Evolutionary conservation across 2,888 invertebrate genomes (phyloP).

Genomic region (Nomada flava): DNA sequence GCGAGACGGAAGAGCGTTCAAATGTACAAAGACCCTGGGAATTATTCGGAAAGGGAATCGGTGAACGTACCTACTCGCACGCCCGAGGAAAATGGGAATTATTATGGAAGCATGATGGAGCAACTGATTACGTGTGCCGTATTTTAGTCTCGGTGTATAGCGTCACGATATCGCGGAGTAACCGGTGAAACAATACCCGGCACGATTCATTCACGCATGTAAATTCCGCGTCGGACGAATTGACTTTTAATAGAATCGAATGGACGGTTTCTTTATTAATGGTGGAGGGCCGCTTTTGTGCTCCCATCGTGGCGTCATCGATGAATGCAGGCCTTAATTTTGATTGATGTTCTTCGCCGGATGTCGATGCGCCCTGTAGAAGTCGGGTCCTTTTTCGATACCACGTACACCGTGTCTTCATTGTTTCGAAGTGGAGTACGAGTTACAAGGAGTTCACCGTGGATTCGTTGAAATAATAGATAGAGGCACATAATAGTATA

Average conservation of each 20-base stretch:
- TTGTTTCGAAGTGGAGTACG: constrained; percentile 31
- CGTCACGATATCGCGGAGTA: background rate
- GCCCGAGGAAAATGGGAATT: constrained; percentile 1
- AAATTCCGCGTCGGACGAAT: constrained; percentile 18
- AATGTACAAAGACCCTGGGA: background rate
- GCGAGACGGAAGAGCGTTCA: background rate
- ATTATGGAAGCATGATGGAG: constrained; percentile 3
- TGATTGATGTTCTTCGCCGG: constrained; percentile 64
- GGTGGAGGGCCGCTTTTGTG: constrained; percentile 51
- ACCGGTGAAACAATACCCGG: constrained; percentile 17
- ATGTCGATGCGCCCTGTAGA: constrained; percentile 40
- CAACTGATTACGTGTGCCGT: constrained; percentile 23
- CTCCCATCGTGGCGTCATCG: constrained; percentile 45
- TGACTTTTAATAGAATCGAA: constrained; percentile 34
- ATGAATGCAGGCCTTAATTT: constrained; percentile 68
- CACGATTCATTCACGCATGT: constrained; percentile 15
- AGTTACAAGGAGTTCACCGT: constrained; percentile 9
- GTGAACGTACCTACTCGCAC: background rate
- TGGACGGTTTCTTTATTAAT: constrained; percentile 42
- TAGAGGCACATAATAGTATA: too few relatives aligned
- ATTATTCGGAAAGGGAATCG: background rate
- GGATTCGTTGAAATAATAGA: constrained; percentile 9
- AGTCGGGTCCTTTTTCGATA: constrained; percentile 25
- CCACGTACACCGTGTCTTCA: constrained; percentile 16
- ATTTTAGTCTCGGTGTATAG: constrained; percentile 5